Base-by-base conservation (phyloP, 2,113 vertebrate genomes). In the Mungos mungo region DNA sequence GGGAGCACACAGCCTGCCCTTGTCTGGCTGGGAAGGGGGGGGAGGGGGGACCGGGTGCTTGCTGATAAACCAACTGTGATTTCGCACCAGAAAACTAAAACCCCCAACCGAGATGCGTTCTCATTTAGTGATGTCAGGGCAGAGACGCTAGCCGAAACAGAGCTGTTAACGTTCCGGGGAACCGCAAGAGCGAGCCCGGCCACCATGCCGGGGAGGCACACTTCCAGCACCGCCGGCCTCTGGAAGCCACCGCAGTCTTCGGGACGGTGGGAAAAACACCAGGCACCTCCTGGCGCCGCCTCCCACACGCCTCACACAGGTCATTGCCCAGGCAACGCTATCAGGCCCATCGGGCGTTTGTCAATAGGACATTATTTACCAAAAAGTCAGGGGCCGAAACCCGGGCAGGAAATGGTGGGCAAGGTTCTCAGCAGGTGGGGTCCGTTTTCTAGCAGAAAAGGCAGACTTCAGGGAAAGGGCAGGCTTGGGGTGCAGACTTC, bases 11-110 rank as follows among this genome's bases (percentile, higher is more conserved):
- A 66, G 87, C 88, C 54, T 29, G 90, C 87, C 81, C 47, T 25
- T 27, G 83, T 94, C 97, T 95, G 74, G 68, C 1, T 4, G 27
- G 69, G 74, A 76, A 76, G 74, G n/a, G 69, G 3, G 41, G 12
- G 23, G 65, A 2, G 21, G 35, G 1, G 7, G 13, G 54, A 19
- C 2, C 41, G 69, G 52, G 38, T 7, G 90, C 31, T 88, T 29
- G 18, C 66, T 88, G 95, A 95, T 71, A 95, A 93, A 63, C 69
- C 81, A 9, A 33, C 97, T 96, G 79, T 95, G 97, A 97, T 94
- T 97, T 97, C 96, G 96, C 76, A 89, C 92, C 88, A 31, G 90
- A 68, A 93, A 82, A 33, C 82, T 45, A 31, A 83, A 96, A 90
- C 85, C 69, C 94, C 90, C 23, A 47, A 85, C 86, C 2, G 23